Conservation (phyloP, 2,797 vertebrate species). For the Pangasius sanitwongsei region DNA sequence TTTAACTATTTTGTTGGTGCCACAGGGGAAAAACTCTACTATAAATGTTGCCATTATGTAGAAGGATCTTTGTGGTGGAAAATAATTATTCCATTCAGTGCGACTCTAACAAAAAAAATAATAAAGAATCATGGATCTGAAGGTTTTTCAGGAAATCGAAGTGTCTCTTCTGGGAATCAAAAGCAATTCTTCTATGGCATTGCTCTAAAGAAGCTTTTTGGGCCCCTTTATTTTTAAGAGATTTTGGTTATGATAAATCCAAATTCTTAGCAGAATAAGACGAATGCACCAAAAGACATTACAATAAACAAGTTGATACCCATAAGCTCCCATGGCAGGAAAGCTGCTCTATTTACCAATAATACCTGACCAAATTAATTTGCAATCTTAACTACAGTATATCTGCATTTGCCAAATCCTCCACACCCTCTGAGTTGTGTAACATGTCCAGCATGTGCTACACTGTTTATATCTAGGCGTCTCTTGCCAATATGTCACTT, state of each 20-base stretch:
- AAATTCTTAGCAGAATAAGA: not conserved
- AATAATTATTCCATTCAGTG: not conserved
- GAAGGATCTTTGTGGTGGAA: not conserved
- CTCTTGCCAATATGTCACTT: not conserved
- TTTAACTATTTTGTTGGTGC: not conserved
- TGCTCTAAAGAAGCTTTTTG: constrained; percentile 2
- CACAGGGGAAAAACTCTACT: not conserved
- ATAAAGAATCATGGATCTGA: not conserved
- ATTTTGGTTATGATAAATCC: not conserved
- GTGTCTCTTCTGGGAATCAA: not conserved
- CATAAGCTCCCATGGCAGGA: not conserved
- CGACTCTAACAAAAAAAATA: constrained; percentile 2
- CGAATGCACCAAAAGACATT: not conserved
- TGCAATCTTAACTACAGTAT: not conserved
- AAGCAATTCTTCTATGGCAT: not conserved
- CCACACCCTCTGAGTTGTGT: not conserved
- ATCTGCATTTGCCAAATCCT: not conserved
- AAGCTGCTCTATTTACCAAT: not conserved
- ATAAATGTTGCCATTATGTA: not conserved
- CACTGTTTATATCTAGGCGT: constrained; percentile 2
- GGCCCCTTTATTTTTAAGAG: not conserved
- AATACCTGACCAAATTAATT: not conserved
- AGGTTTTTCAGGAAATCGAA: not conserved
- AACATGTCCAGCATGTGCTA: constrained; percentile 12
- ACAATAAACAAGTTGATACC: not conserved